Evolutionary conservation across 2,797 vertebrate genomes (phyloP), one percentile per base, ranked within the genome.

Genomic region (Eospalax fontanierii): DNA sequence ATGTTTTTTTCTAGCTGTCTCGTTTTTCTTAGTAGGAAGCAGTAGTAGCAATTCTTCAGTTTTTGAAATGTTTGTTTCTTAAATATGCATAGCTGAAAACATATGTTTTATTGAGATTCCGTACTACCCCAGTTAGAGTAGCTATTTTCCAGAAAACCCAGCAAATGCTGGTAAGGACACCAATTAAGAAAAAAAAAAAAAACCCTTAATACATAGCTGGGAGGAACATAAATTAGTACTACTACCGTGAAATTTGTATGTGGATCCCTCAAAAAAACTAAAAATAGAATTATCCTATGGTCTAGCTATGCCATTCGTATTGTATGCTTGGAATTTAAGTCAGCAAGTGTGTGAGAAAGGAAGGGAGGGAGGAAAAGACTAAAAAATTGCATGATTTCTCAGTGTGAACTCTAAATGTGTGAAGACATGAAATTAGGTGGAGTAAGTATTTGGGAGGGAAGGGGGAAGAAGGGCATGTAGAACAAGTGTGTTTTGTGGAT

Each of bases 61-160:
- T 91, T 78, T 71, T 82, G 76, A 95, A 88, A n/a, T 57, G 7
- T 54, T 83, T 78, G 24, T 95, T 94, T 87, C 46, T 94, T 40
- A 82, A 90, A 59, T 74, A 94, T 70, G 35, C 24, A 22, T 91
- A 30, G 50, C 73, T 92, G 78, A 75, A 11, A 89, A 18, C 15
- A 66, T 87, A 38, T 24, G 22, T 43, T 40, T 7, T 35, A 71
- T 71, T 85, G 46, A 54, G 46, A 22, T 71, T 71, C 15, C 21
- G 18, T 73, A 14, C 38, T 68, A 73, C 50, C 24, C 57, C 18
- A 46, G 28, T 24, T 87, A 87, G 38, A 33, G 40, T 43, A 21
- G 19, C 28, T 74, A 30, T 74, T 59, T 16, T 26, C 30, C 21
- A 35, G 16, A 30, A 86, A 57, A 38, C n/a, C 83, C 21, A 71